Conservation (phyloP, 2,113 vertebrate genomes). For the Notechis scutatus region DNA sequence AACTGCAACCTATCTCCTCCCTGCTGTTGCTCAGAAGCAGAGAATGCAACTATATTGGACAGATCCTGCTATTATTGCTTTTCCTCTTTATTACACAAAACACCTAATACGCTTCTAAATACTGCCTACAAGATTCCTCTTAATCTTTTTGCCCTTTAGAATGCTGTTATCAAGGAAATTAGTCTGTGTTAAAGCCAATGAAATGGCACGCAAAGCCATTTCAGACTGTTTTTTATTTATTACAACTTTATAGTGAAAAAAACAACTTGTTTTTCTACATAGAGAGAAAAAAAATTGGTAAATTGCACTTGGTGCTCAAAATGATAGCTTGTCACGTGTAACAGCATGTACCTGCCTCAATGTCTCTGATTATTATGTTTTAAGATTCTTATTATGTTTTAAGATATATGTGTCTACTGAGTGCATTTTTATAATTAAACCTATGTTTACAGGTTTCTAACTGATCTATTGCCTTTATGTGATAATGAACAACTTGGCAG, state of each 20-base stretch:
- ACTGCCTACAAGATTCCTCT: not conserved
- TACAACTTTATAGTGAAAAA: not conserved
- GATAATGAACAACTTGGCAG: slow-evolving; percentile 25
- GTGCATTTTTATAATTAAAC: not conserved
- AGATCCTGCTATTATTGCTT: not conserved
- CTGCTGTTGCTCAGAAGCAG: not conserved
- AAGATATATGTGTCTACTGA: slow-evolving; percentile 21
- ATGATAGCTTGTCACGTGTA: slow-evolving; percentile 4
- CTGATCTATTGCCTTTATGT: not conserved
- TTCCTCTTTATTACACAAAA: not conserved
- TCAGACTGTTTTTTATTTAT: not conserved
- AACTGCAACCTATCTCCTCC: not conserved
- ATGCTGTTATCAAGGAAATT: not conserved
- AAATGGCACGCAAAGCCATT: not conserved
- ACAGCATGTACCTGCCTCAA: not conserved
- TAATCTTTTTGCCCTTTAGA: not conserved
- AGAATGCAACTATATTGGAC: not conserved
- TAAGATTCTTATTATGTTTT: slow-evolving; percentile 11
- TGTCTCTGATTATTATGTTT: not conserved
- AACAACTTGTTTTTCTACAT: not conserved
- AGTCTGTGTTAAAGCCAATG: not conserved
- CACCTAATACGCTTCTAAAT: not conserved
- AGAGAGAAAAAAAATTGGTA: not conserved
- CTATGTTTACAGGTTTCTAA: not conserved
- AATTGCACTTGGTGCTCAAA: not conserved